Conservation (phyloP, 2,113 vertebrate species). For the Ageneiosus marmoratus region DNA sequence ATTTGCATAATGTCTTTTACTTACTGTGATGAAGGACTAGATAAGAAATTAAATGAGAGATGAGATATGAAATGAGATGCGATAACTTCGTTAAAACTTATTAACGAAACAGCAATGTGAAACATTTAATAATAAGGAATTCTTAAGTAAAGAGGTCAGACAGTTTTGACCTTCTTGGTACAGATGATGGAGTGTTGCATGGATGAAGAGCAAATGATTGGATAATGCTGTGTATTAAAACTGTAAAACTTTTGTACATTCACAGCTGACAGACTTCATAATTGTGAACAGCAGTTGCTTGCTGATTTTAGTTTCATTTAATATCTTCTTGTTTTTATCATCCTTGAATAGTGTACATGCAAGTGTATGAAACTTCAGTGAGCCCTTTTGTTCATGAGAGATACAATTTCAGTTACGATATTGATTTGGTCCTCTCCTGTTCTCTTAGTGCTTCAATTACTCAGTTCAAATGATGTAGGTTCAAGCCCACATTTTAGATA, state of each 20-base stretch:
- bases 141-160: not conserved
- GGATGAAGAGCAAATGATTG: not conserved
- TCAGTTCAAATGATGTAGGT: not conserved
- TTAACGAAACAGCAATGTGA: not conserved
- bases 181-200: not conserved
- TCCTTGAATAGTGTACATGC: not conserved
- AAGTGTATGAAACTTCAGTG: not conserved
- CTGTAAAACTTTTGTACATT: not conserved
- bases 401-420: not conserved
- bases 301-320: not conserved
- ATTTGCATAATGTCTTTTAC: no score
- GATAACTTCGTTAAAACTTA: not conserved
- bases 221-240: not conserved
- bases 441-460: not conserved
- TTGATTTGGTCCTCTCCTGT: not conserved
- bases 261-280: not conserved
- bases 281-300: not conserved
- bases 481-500: not conserved
- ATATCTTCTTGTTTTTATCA: not conserved
- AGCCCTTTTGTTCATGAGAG: not conserved
- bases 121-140: not conserved
- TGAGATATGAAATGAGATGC: not conserved
- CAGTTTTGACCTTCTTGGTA: not conserved
- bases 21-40: no score
- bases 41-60: no score